Percentiles rank a stretch among this genome's conserved stretches.
Conservation (phyloP, 2,888 invertebrate genomes). For the Nymphalis c-album region DNA sequence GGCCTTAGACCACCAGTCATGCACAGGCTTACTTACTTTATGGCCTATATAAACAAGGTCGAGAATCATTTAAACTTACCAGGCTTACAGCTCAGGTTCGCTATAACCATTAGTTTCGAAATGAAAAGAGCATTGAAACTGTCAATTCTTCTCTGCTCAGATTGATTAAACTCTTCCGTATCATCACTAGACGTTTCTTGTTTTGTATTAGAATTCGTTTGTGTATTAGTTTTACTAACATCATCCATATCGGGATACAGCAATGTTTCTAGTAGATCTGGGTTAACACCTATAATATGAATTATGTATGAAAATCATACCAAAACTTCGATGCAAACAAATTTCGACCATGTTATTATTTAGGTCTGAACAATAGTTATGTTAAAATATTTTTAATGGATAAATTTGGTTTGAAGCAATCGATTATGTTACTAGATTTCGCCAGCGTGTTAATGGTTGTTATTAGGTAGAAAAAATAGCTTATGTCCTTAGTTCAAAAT, state of each 20-base stretch:
- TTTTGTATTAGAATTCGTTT: neutral
- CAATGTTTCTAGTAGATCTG: slow-evolving; percentile 89
- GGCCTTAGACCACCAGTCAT: too few species aligned
- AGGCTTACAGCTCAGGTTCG: slow-evolving; percentile 91
- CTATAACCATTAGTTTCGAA: slow-evolving; percentile 91
- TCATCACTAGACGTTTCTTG: slow-evolving; percentile 45
- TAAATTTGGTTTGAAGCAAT: too few species aligned
- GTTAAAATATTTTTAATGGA: too few species aligned
- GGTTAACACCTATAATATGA: slow-evolving; percentile 86
- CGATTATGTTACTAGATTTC: too few species aligned
- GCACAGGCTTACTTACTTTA: too few species aligned
- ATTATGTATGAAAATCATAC: neutral
- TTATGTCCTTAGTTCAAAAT: too few species aligned
- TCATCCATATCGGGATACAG: slow-evolving; percentile 83
- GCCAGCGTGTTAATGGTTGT: too few species aligned
- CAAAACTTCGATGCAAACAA: too few species aligned
- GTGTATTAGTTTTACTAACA: slow-evolving; percentile 27
- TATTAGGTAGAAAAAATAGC: too few species aligned
- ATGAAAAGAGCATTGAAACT: slow-evolving; percentile 91
- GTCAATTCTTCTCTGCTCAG: slow-evolving; percentile 63
- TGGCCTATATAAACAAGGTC: too few species aligned
- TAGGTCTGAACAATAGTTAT: too few species aligned
- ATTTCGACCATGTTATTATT: too few species aligned
- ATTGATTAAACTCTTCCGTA: slow-evolving; percentile 53
- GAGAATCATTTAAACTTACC: slow-evolving; percentile 77